Evolutionary conservation across 2,888 invertebrate species (phyloP).

Genomic region (Acholoe squamosa): DNA sequence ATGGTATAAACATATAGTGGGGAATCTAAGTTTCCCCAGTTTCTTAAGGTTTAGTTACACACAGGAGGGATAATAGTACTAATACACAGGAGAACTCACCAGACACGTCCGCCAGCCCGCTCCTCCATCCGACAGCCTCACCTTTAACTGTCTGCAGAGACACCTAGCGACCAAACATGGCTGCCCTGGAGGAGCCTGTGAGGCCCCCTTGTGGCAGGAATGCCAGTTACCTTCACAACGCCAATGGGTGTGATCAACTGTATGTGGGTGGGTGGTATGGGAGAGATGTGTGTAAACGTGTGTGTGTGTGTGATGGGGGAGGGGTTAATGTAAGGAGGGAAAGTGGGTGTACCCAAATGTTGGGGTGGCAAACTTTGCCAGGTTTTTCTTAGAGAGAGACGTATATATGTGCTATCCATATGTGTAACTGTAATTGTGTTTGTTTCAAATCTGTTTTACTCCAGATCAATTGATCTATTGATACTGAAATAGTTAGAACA

Average conservation of each 20-base stretch:
- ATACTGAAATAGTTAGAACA: too few relatives aligned
- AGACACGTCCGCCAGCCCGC: not conserved
- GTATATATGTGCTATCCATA: too few relatives aligned
- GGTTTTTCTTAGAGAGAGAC: too few relatives aligned
- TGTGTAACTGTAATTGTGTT: too few relatives aligned
- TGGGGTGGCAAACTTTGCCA: too few relatives aligned
- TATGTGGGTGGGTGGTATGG: not conserved
- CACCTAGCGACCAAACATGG: constrained; percentile 4
- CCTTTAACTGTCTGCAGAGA: constrained; percentile 28
- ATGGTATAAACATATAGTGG: too few relatives aligned
- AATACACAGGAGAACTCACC: not conserved
- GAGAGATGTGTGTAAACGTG: not conserved
- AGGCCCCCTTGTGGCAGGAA: constrained; percentile 12
- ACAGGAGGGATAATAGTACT: not conserved
- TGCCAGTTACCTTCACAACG: not conserved
- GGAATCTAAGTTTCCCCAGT: too few relatives aligned
- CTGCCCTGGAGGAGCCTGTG: not conserved
- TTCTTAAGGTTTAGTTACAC: not conserved
- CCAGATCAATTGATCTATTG: too few relatives aligned
- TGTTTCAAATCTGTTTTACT: too few relatives aligned
- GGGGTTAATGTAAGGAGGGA: not conserved
- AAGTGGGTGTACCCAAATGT: not conserved
- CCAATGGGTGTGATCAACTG: not conserved
- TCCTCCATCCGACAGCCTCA: constrained; percentile 8
- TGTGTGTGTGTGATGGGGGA: not conserved